phyloP scores from a whole-genome alignment of 2,888 invertebrate genomes.

The Ditylenchus weischeri region DNA sequence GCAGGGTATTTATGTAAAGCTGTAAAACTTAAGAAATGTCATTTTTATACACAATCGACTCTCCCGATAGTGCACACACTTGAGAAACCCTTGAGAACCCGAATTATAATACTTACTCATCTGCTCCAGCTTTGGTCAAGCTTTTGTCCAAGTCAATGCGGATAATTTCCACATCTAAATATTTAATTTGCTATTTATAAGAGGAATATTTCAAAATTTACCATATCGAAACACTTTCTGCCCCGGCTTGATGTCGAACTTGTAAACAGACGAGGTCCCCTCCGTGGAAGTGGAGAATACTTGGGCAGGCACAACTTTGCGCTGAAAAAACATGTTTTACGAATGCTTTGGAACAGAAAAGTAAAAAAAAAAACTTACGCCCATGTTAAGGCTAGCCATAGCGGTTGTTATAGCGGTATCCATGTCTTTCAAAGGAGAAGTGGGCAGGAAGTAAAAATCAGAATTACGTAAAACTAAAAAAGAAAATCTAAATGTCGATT shows the following conservation, averaged over 20 bases:
- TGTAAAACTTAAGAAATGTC: too few relatives aligned
- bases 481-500: too few relatives aligned
- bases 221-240: not conserved
- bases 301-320: not conserved
- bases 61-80: too few relatives aligned
- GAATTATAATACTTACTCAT: slow-evolving; percentile 6
- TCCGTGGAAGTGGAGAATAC: not conserved
- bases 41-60: too few relatives aligned
- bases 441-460: too few relatives aligned
- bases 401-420: not conserved
- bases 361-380: not conserved
- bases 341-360: not conserved
- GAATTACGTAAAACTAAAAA: too few relatives aligned
- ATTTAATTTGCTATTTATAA: too few relatives aligned
- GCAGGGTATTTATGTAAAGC: too few relatives aligned
- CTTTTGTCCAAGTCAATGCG: slow-evolving; percentile 8
- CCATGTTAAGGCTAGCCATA: slow-evolving; percentile 4
- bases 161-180: not conserved
- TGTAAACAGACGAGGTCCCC: not conserved
- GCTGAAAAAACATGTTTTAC: not conserved
- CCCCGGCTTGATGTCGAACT: not conserved
- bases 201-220: too few relatives aligned
- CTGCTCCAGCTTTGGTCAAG: slow-evolving; percentile 6
- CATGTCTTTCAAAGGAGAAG: too few relatives aligned
- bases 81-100: too few relatives aligned